Evolutionary conservation across 2,888 invertebrate species (phyloP), one percentile per base, ranked within the genome.

Genomic region (Eristalinus sepulchralis): DNA sequence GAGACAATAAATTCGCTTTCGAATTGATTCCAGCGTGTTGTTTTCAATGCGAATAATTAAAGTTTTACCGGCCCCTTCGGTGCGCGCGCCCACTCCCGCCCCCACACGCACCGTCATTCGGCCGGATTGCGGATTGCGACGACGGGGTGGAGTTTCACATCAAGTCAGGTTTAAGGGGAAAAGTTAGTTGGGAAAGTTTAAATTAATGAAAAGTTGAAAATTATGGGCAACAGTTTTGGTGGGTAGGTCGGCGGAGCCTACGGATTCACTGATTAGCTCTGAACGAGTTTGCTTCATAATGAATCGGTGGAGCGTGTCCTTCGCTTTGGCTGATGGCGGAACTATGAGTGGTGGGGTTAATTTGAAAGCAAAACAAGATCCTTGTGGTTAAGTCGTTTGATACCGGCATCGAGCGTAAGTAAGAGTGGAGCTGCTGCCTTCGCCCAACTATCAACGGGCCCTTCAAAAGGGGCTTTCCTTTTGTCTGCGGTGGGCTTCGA

Each of bases 21-120:
- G 57, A 85, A 81, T 82, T 85, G 81, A 82, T 77, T 85, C 68
- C 70, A 72, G 72, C 70, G 55, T 84, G 79, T 84, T 85, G 85
- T 81, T 85, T 77, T 81, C 77, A 85, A 78, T 81, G 70, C 73
- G 81, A 81, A 81, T 79, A 84, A 85, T 82, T 85, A 78, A 81
- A 82, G 63, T 63, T 71, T 76, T 31, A 34, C 36, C 27, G 39
- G 31, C 13, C 11, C 47, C 20, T 1, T 10, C 47, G 1, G 22
- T 9, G 66, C 22, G 2, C 10, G 4, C 11, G 31, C 4, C 53
- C 33, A 27, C 2, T 24, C 8, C 17, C 31, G 0, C 17, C 6
- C 17, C 17, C 17, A 59, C 55, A 63, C 72, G 63, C 72, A 63
- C 24, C 57, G 24, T 24, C 57, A 17, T 47, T 57, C 57, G 22